Evolutionary conservation across 2,797 vertebrate genomes (phyloP), one percentile per base, ranked within the genome.

Genomic region (Carduelis carduelis): DNA sequence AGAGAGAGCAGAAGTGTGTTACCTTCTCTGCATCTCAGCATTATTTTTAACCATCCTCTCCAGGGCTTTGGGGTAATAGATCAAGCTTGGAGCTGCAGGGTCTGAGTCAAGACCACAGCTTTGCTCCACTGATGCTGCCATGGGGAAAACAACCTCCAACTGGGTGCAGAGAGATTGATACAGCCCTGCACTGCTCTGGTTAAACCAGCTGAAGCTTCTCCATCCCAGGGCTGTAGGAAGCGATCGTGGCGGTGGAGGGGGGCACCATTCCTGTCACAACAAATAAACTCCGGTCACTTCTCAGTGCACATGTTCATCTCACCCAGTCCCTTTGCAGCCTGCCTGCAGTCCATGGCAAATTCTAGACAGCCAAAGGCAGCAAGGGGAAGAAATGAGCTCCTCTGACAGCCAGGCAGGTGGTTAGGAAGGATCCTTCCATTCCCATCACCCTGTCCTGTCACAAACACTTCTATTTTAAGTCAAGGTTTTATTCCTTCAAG

Each of bases 401-500:
- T 80, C 79, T 93, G 94, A 91, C 90, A 95, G 69, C n/a, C 8
- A 56, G 64, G 70, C 70, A 94, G 83, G 89, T 83, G 87, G 69
- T 60, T 83, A 82, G 74, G 69, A 81, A 90, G 52, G 47, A 66
- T 88, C 65, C 27, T 75, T 86, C 61, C 65, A 72, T 72, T 93
- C 69, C 55, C 37, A 52, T 80, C 72, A 75, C 53, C 61, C 57
- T 6, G 16, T 76, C 91, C 93, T 92, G 76, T 95, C 94, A 95
- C 66, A 91, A 93, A 74, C 72, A 43, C 46, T 95, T 94, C 57
- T 89, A 87, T 93, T 88, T 82, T 88, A 90, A 95, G 85, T 93
- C 74, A 77, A 60, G 30, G 72, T 83, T 88, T 93, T 93, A 63
- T 65, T 83, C 61, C 76, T 89, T 83, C 57, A 63, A 76, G 83